phyloP scores from a whole-genome alignment of 2,797 vertebrate species.

The Acanthopagrus latus region DNA sequence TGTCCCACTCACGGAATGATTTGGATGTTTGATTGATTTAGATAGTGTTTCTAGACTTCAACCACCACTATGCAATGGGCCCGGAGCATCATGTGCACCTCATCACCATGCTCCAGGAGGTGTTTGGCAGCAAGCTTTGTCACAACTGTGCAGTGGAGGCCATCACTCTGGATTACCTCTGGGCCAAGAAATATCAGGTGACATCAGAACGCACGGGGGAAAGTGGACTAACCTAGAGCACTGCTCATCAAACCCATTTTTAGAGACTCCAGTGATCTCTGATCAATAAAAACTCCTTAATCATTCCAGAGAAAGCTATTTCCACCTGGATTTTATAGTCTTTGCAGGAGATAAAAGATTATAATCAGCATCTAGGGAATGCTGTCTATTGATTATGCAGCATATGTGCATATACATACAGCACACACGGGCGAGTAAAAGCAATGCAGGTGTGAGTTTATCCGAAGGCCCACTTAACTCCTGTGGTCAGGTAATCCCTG shows the following conservation, averaged over 20 bases:
- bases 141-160: constrained; percentile 87
- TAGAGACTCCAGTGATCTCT: not conserved
- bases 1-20: not conserved
- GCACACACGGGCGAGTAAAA: constrained; percentile 1
- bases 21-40: constrained; percentile 59
- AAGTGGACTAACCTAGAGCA: too few relatives aligned
- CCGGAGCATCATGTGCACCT: constrained; percentile 90
- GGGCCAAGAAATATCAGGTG: constrained; percentile 94
- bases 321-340: not conserved
- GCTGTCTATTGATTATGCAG: not conserved
- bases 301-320: not conserved
- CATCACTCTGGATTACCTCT: constrained; percentile 90
- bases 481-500: constrained; percentile 67
- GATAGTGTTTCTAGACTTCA: constrained; percentile 96
- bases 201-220: constrained; percentile 3
- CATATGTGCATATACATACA: not conserved
- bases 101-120: constrained; percentile 88
- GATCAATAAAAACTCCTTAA: not conserved
- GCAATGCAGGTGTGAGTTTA: not conserved
- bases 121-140: constrained; percentile 93
- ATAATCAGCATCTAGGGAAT: not conserved
- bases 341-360: not conserved
- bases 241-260: not conserved
- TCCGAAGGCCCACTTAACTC: constrained; percentile 21
- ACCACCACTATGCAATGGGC: constrained; percentile 97